A percentile compares a stretch with the other conserved stretches of the same genome.
phyloP scores from a whole-genome alignment of 2,888 invertebrate genomes.

The Myopa tessellatipennis region DNA sequence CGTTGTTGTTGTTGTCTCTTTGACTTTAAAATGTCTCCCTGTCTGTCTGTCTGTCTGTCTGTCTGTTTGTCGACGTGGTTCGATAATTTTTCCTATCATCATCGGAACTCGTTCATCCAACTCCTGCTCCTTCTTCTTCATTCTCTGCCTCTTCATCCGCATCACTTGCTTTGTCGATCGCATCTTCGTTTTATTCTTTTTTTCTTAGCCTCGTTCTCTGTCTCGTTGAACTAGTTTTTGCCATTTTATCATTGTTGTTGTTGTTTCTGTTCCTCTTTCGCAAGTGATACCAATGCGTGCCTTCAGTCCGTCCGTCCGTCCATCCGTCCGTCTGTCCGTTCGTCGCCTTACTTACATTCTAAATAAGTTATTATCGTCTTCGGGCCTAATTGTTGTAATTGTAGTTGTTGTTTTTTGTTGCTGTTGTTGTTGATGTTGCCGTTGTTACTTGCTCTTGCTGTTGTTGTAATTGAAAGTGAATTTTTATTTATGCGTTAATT shows the following conservation, averaged over 20 bases:
- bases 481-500: conserved; percentile 30
- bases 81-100: too few species aligned
- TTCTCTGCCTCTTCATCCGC: not conserved
- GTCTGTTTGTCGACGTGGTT: too few species aligned
- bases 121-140: not conserved
- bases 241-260: not conserved
- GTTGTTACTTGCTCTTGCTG: conserved; percentile 28
- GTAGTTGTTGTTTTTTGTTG: conserved; percentile 26
- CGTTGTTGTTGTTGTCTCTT: conserved; percentile 9
- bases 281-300: conserved; percentile 32
- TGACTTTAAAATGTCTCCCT: not conserved
- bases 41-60: not conserved
- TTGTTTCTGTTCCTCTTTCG: conserved; percentile 11
- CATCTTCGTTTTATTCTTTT: not conserved
- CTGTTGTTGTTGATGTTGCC: conserved; percentile 31
- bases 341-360: conserved; percentile 28
- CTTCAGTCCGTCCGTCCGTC: conserved; percentile 18
- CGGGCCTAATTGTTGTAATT: conserved; percentile 39
- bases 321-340: conserved; percentile 10
- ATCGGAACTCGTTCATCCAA: too few species aligned
- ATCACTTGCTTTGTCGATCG: not conserved
- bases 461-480: conserved; percentile 31
- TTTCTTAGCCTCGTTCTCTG: not conserved
- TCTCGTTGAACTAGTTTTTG: conserved; percentile 6
- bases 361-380: conserved; percentile 40